Conservation (phyloP, 2,888 invertebrate species). For the Aphrophora alni region DNA sequence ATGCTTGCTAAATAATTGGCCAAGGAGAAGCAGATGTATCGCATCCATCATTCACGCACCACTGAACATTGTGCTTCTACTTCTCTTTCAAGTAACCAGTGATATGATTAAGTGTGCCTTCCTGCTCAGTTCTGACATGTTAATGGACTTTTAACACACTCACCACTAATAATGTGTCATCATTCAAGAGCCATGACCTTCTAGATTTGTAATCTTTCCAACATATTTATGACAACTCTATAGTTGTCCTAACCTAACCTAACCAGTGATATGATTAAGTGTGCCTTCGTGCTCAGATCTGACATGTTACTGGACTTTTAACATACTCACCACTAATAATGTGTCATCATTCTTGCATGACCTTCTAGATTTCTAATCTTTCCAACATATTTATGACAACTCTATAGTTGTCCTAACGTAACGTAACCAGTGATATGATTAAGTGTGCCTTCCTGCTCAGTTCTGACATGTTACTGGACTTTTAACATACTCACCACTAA, state of each 20-base stretch:
- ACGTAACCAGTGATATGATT: not conserved
- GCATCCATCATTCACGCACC: not conserved
- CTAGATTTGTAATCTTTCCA: not conserved
- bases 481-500: not conserved
- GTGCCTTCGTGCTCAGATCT: not conserved
- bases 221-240: too few species aligned
- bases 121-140: not conserved
- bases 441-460: not conserved
- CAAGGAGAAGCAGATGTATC: not conserved
- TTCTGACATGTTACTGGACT: constrained; percentile 4
- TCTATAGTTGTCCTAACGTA: too few species aligned
- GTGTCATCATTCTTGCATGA: not conserved
- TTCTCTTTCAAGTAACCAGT: not conserved
- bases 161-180: not conserved
- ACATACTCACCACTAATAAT: not conserved
- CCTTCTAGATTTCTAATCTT: not conserved
- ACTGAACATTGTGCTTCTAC: not conserved
- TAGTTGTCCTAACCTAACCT: too few species aligned
- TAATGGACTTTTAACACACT: constrained; percentile 9
- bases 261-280: not conserved
- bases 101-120: not conserved
- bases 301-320: constrained; percentile 4
- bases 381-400: too few species aligned
- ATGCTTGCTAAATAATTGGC: not conserved
- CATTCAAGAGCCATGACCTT: not conserved